These are phyloP conservation scores for Galeopsomyia nigrocyanea DNA, from an alignment of 2,888 invertebrate genomes.

Conservation along the genomic window DNA sequence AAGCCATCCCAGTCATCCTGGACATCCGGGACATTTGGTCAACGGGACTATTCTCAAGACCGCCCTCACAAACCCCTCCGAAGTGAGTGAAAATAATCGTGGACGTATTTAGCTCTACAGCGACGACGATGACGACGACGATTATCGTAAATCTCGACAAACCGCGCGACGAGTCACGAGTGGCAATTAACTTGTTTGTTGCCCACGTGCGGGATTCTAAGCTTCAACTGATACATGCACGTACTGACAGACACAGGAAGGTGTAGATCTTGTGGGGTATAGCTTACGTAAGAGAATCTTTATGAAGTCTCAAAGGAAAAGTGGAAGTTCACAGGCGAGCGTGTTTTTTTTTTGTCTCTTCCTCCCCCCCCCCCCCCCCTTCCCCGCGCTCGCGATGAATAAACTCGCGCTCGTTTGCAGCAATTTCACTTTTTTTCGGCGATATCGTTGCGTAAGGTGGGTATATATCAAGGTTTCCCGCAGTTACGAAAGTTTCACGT, in stretches of 20 bases:
- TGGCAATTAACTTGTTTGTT: constrained; percentile 9
- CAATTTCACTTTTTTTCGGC: constrained; percentile 67
- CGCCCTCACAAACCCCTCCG: constrained; percentile 94
- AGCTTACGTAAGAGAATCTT: not conserved
- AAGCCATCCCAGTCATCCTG: constrained; percentile 66
- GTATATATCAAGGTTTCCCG: constrained; percentile 63
- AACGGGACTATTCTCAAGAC: constrained; percentile 95
- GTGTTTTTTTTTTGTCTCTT: constrained; percentile 1
- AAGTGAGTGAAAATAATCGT: constrained; percentile 70
- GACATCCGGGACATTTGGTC: constrained; percentile 81
- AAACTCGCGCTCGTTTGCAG: constrained; percentile 59
- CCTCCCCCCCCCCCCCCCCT: not conserved
- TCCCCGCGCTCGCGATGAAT: constrained; percentile 54
- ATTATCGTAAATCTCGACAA: too few species aligned
- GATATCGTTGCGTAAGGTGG: constrained; percentile 37
- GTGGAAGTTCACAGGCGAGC: constrained; percentile 2
- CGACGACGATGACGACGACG: too few species aligned
- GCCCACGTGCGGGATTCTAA: not conserved
- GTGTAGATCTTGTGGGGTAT: constrained; percentile 1
- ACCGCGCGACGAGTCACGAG: too few species aligned
- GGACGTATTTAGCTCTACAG: too few species aligned
- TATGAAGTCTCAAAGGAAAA: constrained; percentile 1
- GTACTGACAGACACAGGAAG: not conserved
- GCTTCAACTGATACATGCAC: too few species aligned
- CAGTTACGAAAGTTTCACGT: constrained; percentile 62